Evolutionary conservation across 2,888 invertebrate species (phyloP).

Genomic region (Caradrina clavipalpis): DNA sequence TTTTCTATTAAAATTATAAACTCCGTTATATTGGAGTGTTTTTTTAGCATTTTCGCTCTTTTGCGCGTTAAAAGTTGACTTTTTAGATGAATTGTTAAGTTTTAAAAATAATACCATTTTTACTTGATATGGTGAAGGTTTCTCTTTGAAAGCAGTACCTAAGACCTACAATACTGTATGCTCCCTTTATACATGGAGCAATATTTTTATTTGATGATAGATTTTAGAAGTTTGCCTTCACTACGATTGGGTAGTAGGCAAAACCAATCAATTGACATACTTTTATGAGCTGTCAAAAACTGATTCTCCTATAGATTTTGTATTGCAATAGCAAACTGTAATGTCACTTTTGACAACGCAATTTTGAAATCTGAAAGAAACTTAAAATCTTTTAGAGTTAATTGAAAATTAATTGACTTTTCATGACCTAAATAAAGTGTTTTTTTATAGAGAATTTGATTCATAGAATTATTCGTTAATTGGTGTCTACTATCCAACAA

Average conservation of each 20-base stretch:
- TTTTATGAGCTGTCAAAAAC: too few species aligned
- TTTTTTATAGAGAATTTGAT: too few species aligned
- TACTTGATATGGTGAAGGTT: constrained; percentile 36
- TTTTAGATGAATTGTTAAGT: constrained; percentile 66
- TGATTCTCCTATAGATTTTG: too few species aligned
- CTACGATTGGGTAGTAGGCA: background rate
- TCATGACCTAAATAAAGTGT: too few species aligned
- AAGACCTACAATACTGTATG: background rate
- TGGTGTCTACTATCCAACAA: background rate
- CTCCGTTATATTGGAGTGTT: constrained; percentile 64
- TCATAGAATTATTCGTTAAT: too few species aligned
- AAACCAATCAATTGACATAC: too few species aligned
- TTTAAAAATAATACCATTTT: constrained; percentile 57
- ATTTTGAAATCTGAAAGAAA: too few species aligned
- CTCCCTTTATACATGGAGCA: background rate
- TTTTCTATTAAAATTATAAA: constrained; percentile 66
- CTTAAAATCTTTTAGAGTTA: too few species aligned
- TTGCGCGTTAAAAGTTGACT: constrained; percentile 58
- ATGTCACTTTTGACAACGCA: too few species aligned
- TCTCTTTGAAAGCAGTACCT: background rate
- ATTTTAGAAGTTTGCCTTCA: constrained; percentile 15
- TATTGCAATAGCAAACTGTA: too few species aligned
- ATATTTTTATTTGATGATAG: constrained; percentile 4
- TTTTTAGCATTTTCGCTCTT: constrained; percentile 61
- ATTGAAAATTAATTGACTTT: too few species aligned